Evolutionary conservation across 2,888 invertebrate species (phyloP).

Genomic region (Perdita meconis): DNA sequence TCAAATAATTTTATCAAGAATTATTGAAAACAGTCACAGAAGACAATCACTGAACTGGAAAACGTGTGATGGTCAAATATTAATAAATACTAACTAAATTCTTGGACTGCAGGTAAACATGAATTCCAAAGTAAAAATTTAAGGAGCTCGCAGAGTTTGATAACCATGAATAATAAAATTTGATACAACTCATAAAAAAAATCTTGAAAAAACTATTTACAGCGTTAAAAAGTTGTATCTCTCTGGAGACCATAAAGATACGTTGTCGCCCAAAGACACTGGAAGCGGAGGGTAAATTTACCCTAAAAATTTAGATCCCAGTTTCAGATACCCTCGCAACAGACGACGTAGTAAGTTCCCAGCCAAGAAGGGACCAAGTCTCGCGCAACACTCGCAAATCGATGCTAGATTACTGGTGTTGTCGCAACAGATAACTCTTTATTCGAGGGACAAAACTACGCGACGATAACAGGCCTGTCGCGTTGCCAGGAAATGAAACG

Average conservation of each 20-base stretch:
- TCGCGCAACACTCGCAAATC: constrained; percentile 7
- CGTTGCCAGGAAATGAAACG: constrained; percentile 39
- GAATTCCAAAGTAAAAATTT: background rate
- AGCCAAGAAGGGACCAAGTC: background rate
- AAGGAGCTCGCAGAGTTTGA: background rate
- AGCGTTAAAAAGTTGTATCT: background rate
- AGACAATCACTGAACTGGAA: too few relatives aligned
- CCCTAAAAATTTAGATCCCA: background rate
- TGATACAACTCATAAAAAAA: too few relatives aligned
- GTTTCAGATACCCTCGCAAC: background rate
- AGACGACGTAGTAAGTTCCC: background rate
- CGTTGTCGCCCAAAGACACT: background rate
- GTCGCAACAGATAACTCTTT: constrained; percentile 18
- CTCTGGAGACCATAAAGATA: background rate
- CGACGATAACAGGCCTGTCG: constrained; percentile 12
- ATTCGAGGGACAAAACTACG: background rate
- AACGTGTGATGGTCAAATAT: too few relatives aligned
- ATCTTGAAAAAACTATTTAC: background rate
- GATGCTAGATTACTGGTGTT: constrained; percentile 23
- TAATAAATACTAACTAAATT: too few relatives aligned
- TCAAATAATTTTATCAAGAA: too few relatives aligned
- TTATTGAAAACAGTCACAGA: too few relatives aligned
- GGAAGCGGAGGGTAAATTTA: background rate
- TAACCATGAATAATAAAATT: too few relatives aligned
- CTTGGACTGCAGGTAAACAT: too few relatives aligned